A percentile compares a stretch with the other conserved stretches of the same genome.
Evolutionary conservation across 2,113 vertebrate genomes (phyloP).

Genomic region (Psettodes erumei): DNA sequence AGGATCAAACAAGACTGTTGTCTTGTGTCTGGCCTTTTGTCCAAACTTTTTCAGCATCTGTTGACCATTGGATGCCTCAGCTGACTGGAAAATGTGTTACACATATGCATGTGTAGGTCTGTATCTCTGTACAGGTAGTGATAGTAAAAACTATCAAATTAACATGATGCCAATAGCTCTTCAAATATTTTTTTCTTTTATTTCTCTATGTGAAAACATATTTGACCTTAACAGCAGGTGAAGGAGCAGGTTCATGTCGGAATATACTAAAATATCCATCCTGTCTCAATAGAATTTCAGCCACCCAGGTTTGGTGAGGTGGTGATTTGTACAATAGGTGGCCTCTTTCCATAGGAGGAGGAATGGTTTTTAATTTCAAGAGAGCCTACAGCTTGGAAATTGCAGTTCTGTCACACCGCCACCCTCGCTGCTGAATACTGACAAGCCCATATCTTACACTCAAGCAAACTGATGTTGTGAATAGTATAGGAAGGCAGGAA

Average conservation of each 20-base stretch:
- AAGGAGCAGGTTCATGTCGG: slow-evolving; percentile 9
- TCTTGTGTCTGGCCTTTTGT: neutral
- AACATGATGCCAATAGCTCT: neutral
- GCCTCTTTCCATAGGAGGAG: slow-evolving; percentile 39
- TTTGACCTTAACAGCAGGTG: slow-evolving; percentile 1
- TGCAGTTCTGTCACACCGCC: slow-evolving; percentile 56
- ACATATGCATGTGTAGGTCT: neutral
- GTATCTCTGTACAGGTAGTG: neutral
- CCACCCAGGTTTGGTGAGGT: slow-evolving; percentile 22
- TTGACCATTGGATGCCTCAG: neutral
- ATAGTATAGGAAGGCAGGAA: slow-evolving; percentile 17
- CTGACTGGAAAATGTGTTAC: neutral
- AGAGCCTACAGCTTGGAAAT: slow-evolving; percentile 53
- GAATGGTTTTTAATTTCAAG: slow-evolving; percentile 57
- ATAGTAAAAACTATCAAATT: neutral
- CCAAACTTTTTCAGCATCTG: neutral
- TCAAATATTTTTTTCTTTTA: slow-evolving; percentile 5
- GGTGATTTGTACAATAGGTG: slow-evolving; percentile 47
- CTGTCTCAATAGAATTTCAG: slow-evolving; percentile 31
- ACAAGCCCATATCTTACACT: slow-evolving; percentile 62
- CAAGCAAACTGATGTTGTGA: slow-evolving; percentile 46
- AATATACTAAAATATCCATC: slow-evolving; percentile 38
- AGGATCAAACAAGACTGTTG: neutral
- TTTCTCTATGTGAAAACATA: slow-evolving; percentile 3
- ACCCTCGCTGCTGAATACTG: slow-evolving; percentile 45